phyloP scores from a whole-genome alignment of 1,140 invertebrate species.

The Nomia melanderi region DNA sequence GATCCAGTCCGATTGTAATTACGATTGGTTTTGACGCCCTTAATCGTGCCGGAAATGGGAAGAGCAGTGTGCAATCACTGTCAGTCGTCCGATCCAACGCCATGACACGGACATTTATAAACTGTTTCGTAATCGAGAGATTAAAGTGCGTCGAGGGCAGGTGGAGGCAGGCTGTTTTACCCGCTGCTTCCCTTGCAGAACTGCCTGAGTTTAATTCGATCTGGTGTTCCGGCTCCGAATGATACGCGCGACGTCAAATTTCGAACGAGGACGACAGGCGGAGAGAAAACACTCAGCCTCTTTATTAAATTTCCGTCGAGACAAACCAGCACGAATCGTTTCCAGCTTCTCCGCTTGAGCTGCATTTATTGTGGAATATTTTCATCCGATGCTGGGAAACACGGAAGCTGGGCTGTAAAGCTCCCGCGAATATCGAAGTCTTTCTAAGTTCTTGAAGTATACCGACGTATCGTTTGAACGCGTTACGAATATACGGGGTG shows the following conservation, averaged over 20 bases:
- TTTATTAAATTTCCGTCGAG: conserved; percentile 50
- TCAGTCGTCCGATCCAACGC: neutral
- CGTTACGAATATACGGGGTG: neutral
- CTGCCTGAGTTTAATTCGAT: conserved; percentile 23
- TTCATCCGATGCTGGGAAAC: conserved; percentile 7
- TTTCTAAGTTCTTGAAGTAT: neutral
- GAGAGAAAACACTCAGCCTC: neutral
- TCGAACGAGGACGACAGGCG: neutral
- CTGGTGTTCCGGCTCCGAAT: neutral
- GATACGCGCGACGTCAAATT: conserved; percentile 18
- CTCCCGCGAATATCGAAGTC: neutral
- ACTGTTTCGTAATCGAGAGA: neutral
- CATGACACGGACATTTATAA: neutral
- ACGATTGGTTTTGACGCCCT: neutral
- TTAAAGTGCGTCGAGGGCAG: conserved; percentile 1
- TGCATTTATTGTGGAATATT: conserved; percentile 20
- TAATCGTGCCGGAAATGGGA: neutral
- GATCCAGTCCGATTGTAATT: neutral
- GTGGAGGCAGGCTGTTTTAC: neutral
- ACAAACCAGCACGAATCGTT: neutral
- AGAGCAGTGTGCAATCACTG: neutral
- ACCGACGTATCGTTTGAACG: neutral
- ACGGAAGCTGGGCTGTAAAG: neutral
- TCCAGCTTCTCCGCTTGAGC: neutral
- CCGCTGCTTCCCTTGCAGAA: neutral